Percentiles rank a stretch among this genome's conserved stretches.
Evolutionary conservation across 2,888 invertebrate species (phyloP).

Genomic region (Diaprepes abbreviatus): DNA sequence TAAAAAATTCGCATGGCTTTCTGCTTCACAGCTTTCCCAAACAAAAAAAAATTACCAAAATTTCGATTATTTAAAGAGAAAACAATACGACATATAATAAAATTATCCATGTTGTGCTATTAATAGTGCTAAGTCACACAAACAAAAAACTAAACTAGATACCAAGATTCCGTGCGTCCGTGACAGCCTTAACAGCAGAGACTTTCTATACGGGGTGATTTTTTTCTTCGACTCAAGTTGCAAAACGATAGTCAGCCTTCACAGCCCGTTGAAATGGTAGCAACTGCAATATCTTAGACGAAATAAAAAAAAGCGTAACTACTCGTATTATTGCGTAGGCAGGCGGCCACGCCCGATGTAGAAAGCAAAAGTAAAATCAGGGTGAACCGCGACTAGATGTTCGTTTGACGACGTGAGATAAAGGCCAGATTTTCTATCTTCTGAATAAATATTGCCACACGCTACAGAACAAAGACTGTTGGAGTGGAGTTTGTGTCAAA

Average conservation of each 20-base stretch:
- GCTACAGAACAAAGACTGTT: too few relatives aligned
- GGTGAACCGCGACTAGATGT: constrained; percentile 53
- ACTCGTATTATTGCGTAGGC: constrained; percentile 61
- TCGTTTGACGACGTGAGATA: constrained; percentile 33
- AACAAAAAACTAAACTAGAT: constrained; percentile 9
- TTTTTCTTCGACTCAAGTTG: constrained; percentile 40
- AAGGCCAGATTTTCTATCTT: constrained; percentile 37
- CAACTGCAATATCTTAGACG: constrained; percentile 42
- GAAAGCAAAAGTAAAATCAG: constrained; percentile 61
- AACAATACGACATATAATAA: too few relatives aligned
- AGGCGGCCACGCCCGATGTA: constrained; percentile 61
- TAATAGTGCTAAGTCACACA: background rate
- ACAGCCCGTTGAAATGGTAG: constrained; percentile 50
- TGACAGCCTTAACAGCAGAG: constrained; percentile 35
- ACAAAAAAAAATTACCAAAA: too few relatives aligned
- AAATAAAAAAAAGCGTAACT: constrained; percentile 57
- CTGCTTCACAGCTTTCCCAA: too few relatives aligned
- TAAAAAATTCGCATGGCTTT: too few relatives aligned
- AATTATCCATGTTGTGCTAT: too few relatives aligned
- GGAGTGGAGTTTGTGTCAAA: too few relatives aligned
- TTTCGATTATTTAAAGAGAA: too few relatives aligned
- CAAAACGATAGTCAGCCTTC: constrained; percentile 51
- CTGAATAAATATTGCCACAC: background rate
- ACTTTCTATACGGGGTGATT: constrained; percentile 51
- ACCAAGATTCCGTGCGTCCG: constrained; percentile 25